Evolutionary conservation across 2,888 invertebrate genomes (phyloP), one percentile per base, ranked within the genome.

Genomic region (Chaetogeoica ovagalla): DNA sequence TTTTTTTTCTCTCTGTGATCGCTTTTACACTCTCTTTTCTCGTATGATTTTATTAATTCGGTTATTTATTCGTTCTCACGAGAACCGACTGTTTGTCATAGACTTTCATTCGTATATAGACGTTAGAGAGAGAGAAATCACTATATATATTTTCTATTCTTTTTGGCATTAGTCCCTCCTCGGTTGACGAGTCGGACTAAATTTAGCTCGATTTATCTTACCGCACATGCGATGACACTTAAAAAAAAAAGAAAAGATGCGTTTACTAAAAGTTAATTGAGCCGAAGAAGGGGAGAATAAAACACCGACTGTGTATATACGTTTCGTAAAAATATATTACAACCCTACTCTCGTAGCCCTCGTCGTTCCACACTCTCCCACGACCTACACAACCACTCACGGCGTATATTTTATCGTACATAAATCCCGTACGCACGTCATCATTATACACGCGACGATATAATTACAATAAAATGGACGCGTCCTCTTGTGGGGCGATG

Each of bases 201-300:
- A 71, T 79, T 70, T 79, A 79, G 79, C 62, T 69, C 37, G 71
- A 79, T 79, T 79, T 79, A 79, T 79, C 71, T 59, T 76, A 63
- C 70, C 63, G 63, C 71, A 70, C 75, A 76, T 68, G 66, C 79
- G 79, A 70, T 63, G 79, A 79, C 79, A 79, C 79, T 79, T 71
- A 70, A 79, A 66, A 30, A 30, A 30, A 30, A 30, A 30, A 30
- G 4, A 30, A 30, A 55, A 79, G 70, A 79, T 71, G 63, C 65
- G 63, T 79, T 71, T 68, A 59, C 66, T 4, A 4, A n/a, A n/a
- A 30, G 30, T 76, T 68, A 76, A 76, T 76, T 76, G 48, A n/a
- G 43, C 57, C 57, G 15, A n/a, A 68, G 66, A 77, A 71, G 63
- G 71, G 70, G 79, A 79, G 19, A 76, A 76, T 43, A 68, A 76